Evolutionary conservation across 2,888 invertebrate genomes (phyloP).

Genomic region (Megamerina dolium): DNA sequence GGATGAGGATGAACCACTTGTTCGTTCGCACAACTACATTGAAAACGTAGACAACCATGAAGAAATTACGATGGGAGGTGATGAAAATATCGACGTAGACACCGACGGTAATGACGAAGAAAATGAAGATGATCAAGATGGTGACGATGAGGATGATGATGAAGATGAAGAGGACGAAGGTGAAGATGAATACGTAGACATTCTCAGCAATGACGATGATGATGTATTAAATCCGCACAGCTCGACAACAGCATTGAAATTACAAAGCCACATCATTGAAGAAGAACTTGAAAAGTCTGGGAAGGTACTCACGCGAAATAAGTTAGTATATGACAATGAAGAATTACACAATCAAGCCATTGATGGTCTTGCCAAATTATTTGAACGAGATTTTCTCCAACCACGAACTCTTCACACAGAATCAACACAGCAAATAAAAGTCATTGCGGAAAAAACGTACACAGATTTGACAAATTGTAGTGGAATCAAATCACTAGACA

Average conservation of each 20-base stretch:
- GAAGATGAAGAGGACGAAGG: slow-evolving; percentile 24
- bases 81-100: too few species aligned
- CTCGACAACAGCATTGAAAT: slow-evolving; percentile 19
- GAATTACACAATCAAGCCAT: slow-evolving; percentile 45
- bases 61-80: slow-evolving; percentile 3
- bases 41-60: slow-evolving; percentile 28
- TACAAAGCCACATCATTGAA: slow-evolving; percentile 26
- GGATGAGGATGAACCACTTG: slow-evolving; percentile 42
- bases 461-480: slow-evolving; percentile 25
- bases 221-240: slow-evolving; percentile 22
- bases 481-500: background rate
- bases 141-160: slow-evolving; percentile 28
- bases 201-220: slow-evolving; percentile 39
- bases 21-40: slow-evolving; percentile 41
- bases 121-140: slow-evolving; percentile 27
- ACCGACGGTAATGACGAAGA: background rate
- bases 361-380: slow-evolving; percentile 47
- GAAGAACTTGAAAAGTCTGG: slow-evolving; percentile 20
- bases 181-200: slow-evolving; percentile 46
- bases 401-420: slow-evolving; percentile 13
- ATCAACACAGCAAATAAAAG: slow-evolving; percentile 4
- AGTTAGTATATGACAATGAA: slow-evolving; percentile 44
- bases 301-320: slow-evolving; percentile 40
- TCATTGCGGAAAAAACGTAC: slow-evolving; percentile 26
- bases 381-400: slow-evolving; percentile 43